A percentile compares a stretch with the other conserved stretches of the same genome.
These are phyloP conservation scores for Hippoglossus hippoglossus DNA, from an alignment of 2,797 vertebrate genomes.

Conservation along the genomic window DNA sequence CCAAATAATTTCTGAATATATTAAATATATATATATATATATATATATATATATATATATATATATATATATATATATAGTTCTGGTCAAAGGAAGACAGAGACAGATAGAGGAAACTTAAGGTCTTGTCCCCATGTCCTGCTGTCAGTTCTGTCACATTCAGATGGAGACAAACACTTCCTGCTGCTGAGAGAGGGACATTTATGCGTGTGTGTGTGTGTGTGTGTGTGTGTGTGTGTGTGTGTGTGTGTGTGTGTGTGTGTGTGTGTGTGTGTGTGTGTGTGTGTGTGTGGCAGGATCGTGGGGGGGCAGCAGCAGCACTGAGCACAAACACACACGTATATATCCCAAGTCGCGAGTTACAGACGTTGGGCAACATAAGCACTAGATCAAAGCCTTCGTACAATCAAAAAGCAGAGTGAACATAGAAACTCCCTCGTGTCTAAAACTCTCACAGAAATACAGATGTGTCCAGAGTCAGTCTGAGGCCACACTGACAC, in stretches of 20 bases:
- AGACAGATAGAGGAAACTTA: constrained; percentile 56
- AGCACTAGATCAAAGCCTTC: constrained; percentile 16
- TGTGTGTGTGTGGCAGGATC: constrained; percentile 18
- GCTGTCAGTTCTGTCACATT: constrained; percentile 58
- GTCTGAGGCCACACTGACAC: constrained; percentile 15
- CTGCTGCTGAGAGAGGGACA: constrained; percentile 58
- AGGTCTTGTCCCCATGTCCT: constrained; percentile 53
- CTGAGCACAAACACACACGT: constrained; percentile 15
- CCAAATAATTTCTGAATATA: no score
- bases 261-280: no score
- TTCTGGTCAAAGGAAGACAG: constrained; percentile 32
- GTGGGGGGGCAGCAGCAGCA: not conserved
- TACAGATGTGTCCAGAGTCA: not conserved
- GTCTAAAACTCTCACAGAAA: constrained; percentile 4
- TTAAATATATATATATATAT: no score
- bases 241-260: constrained; percentile 19
- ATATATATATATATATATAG: not conserved
- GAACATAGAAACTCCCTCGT: not conserved
- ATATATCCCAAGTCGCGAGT: constrained; percentile 10
- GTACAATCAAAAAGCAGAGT: constrained; percentile 7
- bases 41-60: not conserved
- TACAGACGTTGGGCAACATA: constrained; percentile 3
- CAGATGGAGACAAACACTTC: constrained; percentile 64
- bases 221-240: constrained; percentile 18
- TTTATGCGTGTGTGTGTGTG: constrained; percentile 38